Percentiles rank a stretch among this genome's conserved stretches.
Conservation (phyloP, 2,113 vertebrate genomes). For the Maccullochella peelii region DNA sequence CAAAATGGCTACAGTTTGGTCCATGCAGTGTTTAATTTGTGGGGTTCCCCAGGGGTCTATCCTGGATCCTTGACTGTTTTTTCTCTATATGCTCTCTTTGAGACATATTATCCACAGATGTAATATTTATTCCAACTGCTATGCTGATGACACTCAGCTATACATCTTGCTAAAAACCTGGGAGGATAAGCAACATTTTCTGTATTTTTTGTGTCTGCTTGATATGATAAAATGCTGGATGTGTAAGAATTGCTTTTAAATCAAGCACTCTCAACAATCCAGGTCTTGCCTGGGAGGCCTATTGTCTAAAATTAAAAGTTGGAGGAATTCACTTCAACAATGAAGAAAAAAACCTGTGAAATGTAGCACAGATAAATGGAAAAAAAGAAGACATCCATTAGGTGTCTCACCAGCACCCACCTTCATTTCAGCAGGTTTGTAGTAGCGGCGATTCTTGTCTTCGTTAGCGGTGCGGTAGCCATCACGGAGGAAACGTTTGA, state of each 20-base stretch:
- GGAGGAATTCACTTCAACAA: not conserved
- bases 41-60: slow-evolving; percentile 1
- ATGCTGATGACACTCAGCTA: not conserved
- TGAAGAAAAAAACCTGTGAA: not conserved
- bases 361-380: not conserved
- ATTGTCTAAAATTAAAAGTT: not conserved
- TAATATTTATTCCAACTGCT: not conserved
- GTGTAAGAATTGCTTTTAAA: not conserved
- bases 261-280: not conserved
- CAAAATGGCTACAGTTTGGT: not conserved
- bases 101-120: not conserved
- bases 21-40: not conserved
- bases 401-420: slow-evolving; percentile 73
- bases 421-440: slow-evolving; percentile 99
- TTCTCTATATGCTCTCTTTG: not conserved
- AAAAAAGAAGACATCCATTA: not conserved
- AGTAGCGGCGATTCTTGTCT: slow-evolving; percentile 91
- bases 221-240: not conserved
- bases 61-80: not conserved
- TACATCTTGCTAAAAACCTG: not conserved
- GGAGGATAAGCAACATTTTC: not conserved
- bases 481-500: slow-evolving; percentile 95
- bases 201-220: not conserved
- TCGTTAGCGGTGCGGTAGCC: slow-evolving; percentile 94
- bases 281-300: not conserved